Conservation (phyloP, 1,140 invertebrate species). For the Drosophila leontia region DNA sequence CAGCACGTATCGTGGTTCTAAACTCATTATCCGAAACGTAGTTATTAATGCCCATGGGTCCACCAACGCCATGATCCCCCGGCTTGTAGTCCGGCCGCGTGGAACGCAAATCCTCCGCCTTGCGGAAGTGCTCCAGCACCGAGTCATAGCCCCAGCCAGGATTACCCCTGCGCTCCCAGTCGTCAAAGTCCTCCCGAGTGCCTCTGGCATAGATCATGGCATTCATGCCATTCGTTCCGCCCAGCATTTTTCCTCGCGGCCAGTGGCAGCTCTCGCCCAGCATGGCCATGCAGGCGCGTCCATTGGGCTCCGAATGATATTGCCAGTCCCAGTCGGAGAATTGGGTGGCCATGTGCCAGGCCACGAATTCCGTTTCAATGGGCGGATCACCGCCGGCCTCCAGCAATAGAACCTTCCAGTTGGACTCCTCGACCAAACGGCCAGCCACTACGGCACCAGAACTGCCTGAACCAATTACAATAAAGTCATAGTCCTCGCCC, state of each 20-base stretch:
- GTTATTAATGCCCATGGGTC: slow-evolving; percentile 87
- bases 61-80: slow-evolving; percentile 88
- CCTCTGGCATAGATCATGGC: slow-evolving; percentile 92
- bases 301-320: slow-evolving; percentile 79
- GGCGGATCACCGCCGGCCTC: slow-evolving; percentile 85
- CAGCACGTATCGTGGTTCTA: slow-evolving; percentile 83
- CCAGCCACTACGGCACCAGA: slow-evolving; percentile 87
- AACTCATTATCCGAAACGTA: slow-evolving; percentile 84
- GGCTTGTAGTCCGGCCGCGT: slow-evolving; percentile 78
- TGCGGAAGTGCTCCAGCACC: slow-evolving; percentile 91
- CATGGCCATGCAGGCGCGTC: slow-evolving; percentile 84
- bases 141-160: slow-evolving; percentile 89
- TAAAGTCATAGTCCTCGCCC: slow-evolving; percentile 85
- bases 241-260: slow-evolving; percentile 88
- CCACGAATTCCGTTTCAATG: slow-evolving; percentile 77
- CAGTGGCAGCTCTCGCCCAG: slow-evolving; percentile 86
- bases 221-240: slow-evolving; percentile 90
- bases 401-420: slow-evolving; percentile 85
- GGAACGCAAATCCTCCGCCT: slow-evolving; percentile 87
- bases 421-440: slow-evolving; percentile 60
- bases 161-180: slow-evolving; percentile 88
- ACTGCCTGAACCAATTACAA: slow-evolving; percentile 87
- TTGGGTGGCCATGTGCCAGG: slow-evolving; percentile 83
- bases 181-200: slow-evolving; percentile 87
- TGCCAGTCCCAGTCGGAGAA: slow-evolving; percentile 84